Conservation (phyloP, 2,113 vertebrate species). For the Scortum barcoo region DNA sequence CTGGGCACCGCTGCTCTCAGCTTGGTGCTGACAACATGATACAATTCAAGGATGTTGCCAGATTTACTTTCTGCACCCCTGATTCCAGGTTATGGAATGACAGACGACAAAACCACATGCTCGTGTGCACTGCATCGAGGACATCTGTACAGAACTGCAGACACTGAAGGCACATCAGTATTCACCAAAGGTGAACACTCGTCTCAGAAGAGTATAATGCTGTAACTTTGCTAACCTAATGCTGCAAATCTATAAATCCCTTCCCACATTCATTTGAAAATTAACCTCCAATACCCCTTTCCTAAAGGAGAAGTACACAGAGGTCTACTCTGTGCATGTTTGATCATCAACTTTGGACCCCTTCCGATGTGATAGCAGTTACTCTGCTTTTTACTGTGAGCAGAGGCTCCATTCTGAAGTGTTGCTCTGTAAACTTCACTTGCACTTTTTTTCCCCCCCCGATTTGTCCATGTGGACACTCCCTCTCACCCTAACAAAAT, state of each 20-base stretch:
- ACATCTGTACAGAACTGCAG: background rate
- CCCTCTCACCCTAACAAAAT: no score
- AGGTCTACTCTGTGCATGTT: background rate
- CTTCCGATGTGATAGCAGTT: background rate
- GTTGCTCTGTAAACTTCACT: background rate
- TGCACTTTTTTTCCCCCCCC: background rate
- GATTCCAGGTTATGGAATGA: conserved; percentile 4
- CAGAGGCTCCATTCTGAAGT: background rate
- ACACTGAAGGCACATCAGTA: background rate
- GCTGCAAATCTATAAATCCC: background rate
- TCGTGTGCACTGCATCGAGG: background rate
- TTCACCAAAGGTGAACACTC: background rate
- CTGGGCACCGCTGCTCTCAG: conserved; percentile 1
- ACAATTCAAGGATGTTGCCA: background rate
- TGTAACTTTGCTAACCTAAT: background rate
- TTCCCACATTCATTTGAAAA: background rate
- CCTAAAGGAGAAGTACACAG: background rate
- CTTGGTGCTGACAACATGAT: background rate
- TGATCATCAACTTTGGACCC: background rate
- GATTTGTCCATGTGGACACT: background rate
- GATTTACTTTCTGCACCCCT: background rate
- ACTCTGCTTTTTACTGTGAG: background rate
- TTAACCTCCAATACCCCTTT: background rate
- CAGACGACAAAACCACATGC: background rate
- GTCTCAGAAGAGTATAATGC: background rate